Evolutionary conservation across 2,797 vertebrate genomes (phyloP).

Genomic region (Eidolon dupreanum): DNA sequence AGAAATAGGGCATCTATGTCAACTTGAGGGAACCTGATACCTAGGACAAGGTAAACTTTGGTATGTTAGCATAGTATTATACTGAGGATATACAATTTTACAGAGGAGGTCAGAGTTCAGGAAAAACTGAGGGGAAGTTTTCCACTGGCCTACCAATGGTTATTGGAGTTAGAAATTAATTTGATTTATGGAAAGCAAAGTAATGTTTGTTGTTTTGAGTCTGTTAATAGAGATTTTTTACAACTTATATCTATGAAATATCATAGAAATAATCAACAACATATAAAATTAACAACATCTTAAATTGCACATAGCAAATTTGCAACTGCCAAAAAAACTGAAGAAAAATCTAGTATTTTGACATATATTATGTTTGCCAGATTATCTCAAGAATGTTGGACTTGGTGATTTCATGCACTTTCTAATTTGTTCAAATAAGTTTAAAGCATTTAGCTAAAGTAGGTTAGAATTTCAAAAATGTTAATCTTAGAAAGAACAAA

Average conservation of each 20-base stretch:
- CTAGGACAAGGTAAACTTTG: not conserved
- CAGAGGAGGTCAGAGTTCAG: not conserved
- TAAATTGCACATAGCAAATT: not conserved
- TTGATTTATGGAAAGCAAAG: not conserved
- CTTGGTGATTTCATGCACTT: not conserved
- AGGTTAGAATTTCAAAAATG: not conserved
- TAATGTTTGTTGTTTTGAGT: not conserved
- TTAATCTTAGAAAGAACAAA: not conserved
- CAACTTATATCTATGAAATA: not conserved
- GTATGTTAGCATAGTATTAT: too few relatives aligned
- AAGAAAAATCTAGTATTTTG: not conserved
- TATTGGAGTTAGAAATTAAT: not conserved
- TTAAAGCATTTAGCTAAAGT: slow-evolving; percentile 14
- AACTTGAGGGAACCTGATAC: not conserved
- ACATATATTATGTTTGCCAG: not conserved
- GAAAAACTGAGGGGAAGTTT: not conserved
- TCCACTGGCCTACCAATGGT: not conserved
- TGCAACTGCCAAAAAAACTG: not conserved
- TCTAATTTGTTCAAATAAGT: not conserved
- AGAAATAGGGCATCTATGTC: not conserved
- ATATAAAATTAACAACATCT: not conserved
- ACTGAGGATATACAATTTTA: not conserved
- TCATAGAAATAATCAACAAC: not conserved
- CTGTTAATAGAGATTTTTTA: not conserved
- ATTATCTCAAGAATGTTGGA: not conserved